Evolutionary conservation across 92 coral and sea anemone genomes (phyloP).

Genomic region (Montipora capitata): DNA sequence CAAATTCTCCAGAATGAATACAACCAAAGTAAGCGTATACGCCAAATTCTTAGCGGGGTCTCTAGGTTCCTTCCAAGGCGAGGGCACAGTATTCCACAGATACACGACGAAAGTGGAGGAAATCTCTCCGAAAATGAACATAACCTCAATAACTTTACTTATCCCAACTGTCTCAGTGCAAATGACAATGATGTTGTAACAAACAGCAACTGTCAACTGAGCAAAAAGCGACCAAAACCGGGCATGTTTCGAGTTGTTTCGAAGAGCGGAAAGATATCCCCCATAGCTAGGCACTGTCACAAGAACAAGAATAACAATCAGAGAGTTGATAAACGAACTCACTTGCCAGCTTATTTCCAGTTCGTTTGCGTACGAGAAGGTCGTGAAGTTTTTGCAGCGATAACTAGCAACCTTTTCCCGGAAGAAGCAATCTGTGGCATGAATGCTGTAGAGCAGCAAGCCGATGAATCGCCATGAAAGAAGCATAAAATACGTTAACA

Average conservation of each 20-base stretch:
- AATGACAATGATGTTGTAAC: slow-evolving; percentile 37
- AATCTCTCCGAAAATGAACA: slow-evolving; percentile 28
- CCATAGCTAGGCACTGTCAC: slow-evolving; percentile 26
- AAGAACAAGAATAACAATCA: slow-evolving; percentile 35
- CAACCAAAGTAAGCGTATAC: slow-evolving; percentile 23
- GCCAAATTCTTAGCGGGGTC: not conserved
- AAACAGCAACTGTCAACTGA: slow-evolving; percentile 54
- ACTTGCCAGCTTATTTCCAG: slow-evolving; percentile 13
- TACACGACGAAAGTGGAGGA: slow-evolving; percentile 37
- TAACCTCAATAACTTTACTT: slow-evolving; percentile 26
- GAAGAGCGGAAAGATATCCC: slow-evolving; percentile 47
- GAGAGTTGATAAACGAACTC: slow-evolving; percentile 26
- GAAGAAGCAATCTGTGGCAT: slow-evolving; percentile 33
- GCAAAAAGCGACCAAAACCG: slow-evolving; percentile 84
- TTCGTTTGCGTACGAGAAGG: slow-evolving; percentile 14
- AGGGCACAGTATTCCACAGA: slow-evolving; percentile 63
- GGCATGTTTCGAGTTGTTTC: slow-evolving; percentile 58
- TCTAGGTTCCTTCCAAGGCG: slow-evolving; percentile 9
- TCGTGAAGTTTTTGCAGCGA: slow-evolving; percentile 20
- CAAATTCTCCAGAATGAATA: slow-evolving; percentile 44
- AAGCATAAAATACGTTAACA: not conserved
- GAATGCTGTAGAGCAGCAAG: not conserved
- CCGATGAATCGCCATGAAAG: slow-evolving; percentile 22
- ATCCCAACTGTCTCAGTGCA: slow-evolving; percentile 2
- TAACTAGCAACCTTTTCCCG: slow-evolving; percentile 25